Percentiles rank a stretch among this genome's conserved stretches.
Evolutionary conservation across 2,888 invertebrate species (phyloP).

Genomic region (Tipula helvola): DNA sequence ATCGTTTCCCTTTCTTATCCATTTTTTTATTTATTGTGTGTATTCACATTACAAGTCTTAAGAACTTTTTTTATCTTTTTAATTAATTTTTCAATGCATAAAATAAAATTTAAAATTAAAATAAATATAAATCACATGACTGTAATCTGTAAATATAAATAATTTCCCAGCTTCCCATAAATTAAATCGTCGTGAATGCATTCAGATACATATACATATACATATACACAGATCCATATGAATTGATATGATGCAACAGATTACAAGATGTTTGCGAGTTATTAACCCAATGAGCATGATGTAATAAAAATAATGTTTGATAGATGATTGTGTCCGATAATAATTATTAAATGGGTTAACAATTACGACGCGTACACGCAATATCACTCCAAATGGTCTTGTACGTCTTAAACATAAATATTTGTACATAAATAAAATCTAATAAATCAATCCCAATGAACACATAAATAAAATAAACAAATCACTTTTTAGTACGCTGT

Average conservation of each 20-base stretch:
- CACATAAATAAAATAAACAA: neutral
- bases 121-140: conserved; percentile 4
- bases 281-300: neutral
- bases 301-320: neutral
- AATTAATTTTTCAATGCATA: neutral
- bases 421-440: neutral
- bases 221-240: neutral
- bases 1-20: neutral
- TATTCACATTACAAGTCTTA: neutral
- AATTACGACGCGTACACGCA: neutral
- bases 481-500: neutral
- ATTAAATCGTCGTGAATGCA: neutral
- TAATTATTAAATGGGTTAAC: neutral
- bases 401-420: neutral
- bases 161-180: neutral
- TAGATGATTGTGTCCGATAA: neutral
- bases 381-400: neutral
- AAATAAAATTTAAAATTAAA: neutral
- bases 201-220: neutral
- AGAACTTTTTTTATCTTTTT: neutral
- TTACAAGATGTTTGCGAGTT: neutral
- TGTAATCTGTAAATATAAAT: neutral
- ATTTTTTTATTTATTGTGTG: neutral
- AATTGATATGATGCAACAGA: neutral
- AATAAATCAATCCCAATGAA: neutral